These are phyloP conservation scores for Mormyrus lacerda DNA, from an alignment of 2,113 vertebrate species.

Conservation along the genomic window DNA sequence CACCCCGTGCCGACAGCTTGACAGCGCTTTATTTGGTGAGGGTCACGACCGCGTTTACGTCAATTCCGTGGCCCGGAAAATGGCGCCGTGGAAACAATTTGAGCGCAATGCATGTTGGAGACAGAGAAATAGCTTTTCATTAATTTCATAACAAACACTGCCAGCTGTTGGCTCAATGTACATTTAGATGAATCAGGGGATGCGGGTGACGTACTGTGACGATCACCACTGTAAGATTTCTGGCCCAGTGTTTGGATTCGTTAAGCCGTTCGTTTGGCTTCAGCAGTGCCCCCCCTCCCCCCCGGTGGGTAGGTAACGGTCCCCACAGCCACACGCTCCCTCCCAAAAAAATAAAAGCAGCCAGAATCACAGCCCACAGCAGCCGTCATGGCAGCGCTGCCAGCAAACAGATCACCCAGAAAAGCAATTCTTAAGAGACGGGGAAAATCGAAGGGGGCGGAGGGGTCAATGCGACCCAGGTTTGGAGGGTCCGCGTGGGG, in stretches of 20 bases:
- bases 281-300: background rate
- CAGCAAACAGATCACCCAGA: background rate
- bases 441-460: background rate
- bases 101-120: background rate
- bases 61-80: constrained; percentile 17
- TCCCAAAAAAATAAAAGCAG: background rate
- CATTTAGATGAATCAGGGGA: background rate
- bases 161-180: background rate
- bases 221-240: background rate
- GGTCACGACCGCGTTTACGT: constrained; percentile 26
- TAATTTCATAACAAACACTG: background rate
- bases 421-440: background rate
- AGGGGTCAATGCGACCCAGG: background rate
- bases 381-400: background rate
- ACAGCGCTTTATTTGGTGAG: background rate
- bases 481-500: background rate
- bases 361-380: background rate
- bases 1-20: background rate
- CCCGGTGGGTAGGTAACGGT: background rate
- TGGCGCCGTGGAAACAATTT: background rate
- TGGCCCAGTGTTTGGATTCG: background rate
- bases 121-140: background rate
- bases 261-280: background rate
- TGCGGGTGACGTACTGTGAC: background rate
- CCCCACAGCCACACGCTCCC: background rate